These are phyloP conservation scores for Lacerta agilis DNA, from an alignment of 2,797 vertebrate species.

Conservation along the genomic window DNA sequence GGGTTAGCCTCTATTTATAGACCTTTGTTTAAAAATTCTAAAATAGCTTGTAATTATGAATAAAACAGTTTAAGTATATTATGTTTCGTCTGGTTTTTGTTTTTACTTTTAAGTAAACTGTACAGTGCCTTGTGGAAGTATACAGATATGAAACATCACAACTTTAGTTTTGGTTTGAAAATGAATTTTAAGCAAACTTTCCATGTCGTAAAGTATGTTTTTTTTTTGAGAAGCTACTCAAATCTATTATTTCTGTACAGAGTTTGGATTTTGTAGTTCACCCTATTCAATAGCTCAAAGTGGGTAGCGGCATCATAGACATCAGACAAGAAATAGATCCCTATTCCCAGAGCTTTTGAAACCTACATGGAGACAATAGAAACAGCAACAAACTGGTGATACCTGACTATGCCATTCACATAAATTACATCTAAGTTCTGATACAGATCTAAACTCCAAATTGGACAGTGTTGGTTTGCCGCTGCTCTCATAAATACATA, in stretches of 20 bases:
- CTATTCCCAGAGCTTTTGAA: neutral
- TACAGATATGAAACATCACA: neutral
- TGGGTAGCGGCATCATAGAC: neutral
- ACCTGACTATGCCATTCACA: too few relatives aligned
- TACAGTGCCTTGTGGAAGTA: neutral
- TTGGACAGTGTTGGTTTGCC: neutral
- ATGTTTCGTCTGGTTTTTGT: constrained; percentile 52
- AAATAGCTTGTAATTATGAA: constrained; percentile 89
- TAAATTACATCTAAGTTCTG: neutral
- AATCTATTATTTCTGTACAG: neutral
- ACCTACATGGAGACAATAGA: neutral
- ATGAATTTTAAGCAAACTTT: neutral
- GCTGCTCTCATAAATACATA: neutral
- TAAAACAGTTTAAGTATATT: constrained; percentile 82
- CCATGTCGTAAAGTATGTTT: neutral
- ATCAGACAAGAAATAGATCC: neutral
- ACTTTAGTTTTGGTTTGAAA: neutral
- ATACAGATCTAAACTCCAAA: neutral
- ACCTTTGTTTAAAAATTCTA: constrained; percentile 85
- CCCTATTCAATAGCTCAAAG: neutral
- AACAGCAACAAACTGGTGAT: neutral
- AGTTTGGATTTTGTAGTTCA: neutral
- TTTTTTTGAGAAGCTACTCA: neutral
- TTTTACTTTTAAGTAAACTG: constrained; percentile 5
- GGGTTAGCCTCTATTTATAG: constrained; percentile 81